phyloP scores from a whole-genome alignment of 2,888 invertebrate species.

The Bellardia pandia region DNA sequence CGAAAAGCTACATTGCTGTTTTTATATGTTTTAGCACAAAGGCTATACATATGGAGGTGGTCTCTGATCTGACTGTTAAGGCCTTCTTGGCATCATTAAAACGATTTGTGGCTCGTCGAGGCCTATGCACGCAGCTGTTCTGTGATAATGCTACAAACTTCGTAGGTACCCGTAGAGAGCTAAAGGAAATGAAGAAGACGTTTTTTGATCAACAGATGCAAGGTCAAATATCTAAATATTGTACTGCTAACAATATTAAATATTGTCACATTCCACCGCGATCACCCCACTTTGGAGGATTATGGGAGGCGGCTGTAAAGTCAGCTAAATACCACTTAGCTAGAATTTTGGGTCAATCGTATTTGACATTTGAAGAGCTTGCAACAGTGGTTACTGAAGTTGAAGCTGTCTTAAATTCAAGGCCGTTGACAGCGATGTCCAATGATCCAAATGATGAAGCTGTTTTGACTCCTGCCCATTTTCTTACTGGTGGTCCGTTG shows the following conservation, averaged over 20 bases:
- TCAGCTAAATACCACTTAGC: neutral
- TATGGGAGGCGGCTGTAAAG: neutral
- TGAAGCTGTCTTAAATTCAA: conserved; percentile 69
- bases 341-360: neutral
- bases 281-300: neutral
- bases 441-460: conserved; percentile 70
- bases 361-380: neutral
- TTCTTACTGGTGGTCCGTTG: conserved; percentile 66
- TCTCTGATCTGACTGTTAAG: conserved; percentile 64
- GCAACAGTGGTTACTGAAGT: conserved; percentile 25
- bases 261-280: conserved; percentile 66
- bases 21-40: conserved; percentile 56
- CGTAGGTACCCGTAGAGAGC: conserved; percentile 60
- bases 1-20: conserved; percentile 52
- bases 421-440: conserved; percentile 65
- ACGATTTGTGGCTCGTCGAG: conserved; percentile 69
- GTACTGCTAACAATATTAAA: conserved; percentile 57
- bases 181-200: conserved; percentile 55
- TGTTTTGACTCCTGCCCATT: conserved; percentile 68
- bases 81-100: conserved; percentile 68
- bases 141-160: conserved; percentile 73
- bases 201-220: conserved; percentile 60
- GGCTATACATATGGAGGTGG: conserved; percentile 67
- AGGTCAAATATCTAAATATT: conserved; percentile 47
- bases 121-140: conserved; percentile 53